phyloP scores from a whole-genome alignment of 2,888 invertebrate species.

The Chorisops tibialis region DNA sequence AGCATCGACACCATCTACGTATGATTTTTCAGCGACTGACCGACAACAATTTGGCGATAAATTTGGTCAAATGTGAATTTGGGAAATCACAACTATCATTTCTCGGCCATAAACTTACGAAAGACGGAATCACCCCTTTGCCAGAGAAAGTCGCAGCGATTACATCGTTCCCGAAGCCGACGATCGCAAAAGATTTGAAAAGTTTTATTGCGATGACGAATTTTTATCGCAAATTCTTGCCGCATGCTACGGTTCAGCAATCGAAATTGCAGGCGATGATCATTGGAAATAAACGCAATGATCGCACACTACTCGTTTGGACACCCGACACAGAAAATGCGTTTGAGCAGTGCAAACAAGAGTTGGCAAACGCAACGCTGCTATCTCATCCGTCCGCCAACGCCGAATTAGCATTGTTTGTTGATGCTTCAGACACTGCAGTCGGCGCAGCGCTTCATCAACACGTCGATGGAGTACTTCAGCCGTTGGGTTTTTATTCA shows the following conservation, averaged over 20 bases:
- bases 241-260: slow-evolving; percentile 21
- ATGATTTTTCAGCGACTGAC: no score
- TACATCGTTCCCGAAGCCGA: neutral
- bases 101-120: neutral
- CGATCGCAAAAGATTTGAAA: neutral
- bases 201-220: slow-evolving; percentile 24
- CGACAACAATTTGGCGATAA: no score
- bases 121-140: neutral
- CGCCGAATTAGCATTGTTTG: neutral
- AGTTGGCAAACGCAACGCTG: neutral
- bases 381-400: neutral
- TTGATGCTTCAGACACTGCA: neutral
- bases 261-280: slow-evolving; percentile 22
- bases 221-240: slow-evolving; percentile 32
- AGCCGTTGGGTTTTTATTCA: slow-evolving; percentile 46
- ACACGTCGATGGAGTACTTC: slow-evolving; percentile 34
- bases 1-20: slow-evolving; percentile 35
- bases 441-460: neutral
- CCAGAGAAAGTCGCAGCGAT: slow-evolving; percentile 1
- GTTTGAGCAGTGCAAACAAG: no score
- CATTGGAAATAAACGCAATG: slow-evolving; percentile 24
- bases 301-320: slow-evolving; percentile 2
- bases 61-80: slow-evolving; percentile 32
- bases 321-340: neutral
- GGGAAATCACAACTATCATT: neutral